Evolutionary conservation across 1,140 invertebrate species (phyloP), one percentile per base, ranked within the genome.

Genomic region (Drosophila chauvacae): DNA sequence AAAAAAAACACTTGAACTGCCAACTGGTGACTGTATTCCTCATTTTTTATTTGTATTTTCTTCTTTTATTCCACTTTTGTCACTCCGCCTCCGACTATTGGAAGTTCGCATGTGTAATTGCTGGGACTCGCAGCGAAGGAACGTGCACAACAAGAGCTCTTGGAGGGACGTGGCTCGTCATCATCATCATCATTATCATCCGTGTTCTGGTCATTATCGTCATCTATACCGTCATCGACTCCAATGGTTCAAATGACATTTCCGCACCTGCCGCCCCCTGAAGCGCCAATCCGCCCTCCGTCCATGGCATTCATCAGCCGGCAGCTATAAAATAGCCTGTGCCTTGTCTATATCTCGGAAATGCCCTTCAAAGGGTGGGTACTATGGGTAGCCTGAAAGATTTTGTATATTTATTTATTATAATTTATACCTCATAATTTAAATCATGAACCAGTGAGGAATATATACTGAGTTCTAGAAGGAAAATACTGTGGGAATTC

Each of bases 131-230:
- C 59, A 47, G 20, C 33, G 28, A 50, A 63, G 80, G 70, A 86
- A 86, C 82, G 82, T 86, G 84, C 82, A 86, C 80, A 87, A 86
- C 75, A 79, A 74, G 79, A 68, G 66, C 63, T 70, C 41, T 44
- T 65, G 42, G 48, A 77, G 56, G 80, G 75, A 82, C 80, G 61
- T 57, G n/a, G 77, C 59, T 72, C 68, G 70, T 83, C 80, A 78
- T 76, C 58, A 53, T 61, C 65, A 63, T 83, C 61, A 30, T 42
- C 53, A 9, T 35, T 44, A n/a, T 42, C 4, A 26, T 28, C 60
- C 58, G 42, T 2, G 50, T 0, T 53, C 13, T 35, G 30, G 51
- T 55, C 61, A 63, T 76, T 60, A 76, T 81, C 69, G 33, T 50
- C 51, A 50, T 72, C 62, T 33, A 60, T 53, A 61, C 53, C 72